phyloP scores from a whole-genome alignment of 2,797 vertebrate species.

The Enteromius treurensis region DNA sequence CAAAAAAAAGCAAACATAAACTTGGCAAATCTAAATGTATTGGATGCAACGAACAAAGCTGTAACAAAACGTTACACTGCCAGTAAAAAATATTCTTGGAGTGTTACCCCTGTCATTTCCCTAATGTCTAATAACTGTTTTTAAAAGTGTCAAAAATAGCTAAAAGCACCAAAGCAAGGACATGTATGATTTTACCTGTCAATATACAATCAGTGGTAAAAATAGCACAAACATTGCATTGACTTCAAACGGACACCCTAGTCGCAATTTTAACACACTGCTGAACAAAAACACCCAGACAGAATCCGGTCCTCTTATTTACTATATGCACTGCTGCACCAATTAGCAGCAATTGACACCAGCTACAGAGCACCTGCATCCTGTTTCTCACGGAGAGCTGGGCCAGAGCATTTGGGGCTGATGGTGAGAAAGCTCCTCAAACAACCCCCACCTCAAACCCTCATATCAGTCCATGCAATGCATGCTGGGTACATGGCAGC shows the following conservation, averaged over 20 bases:
- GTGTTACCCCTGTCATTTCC: not conserved
- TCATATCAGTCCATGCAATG: slow-evolving; percentile 8
- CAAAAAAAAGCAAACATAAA: not conserved
- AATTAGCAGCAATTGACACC: slow-evolving; percentile 85
- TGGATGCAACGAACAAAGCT: not conserved
- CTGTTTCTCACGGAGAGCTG: slow-evolving; percentile 58
- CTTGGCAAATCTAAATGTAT: not conserved
- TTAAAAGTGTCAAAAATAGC: not conserved
- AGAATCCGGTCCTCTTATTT: slow-evolving; percentile 50
- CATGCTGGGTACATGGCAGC: slow-evolving; percentile 25
- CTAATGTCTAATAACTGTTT: not conserved
- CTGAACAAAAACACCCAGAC: slow-evolving; percentile 32
- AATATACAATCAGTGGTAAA: slow-evolving; percentile 13
- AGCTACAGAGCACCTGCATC: slow-evolving; percentile 74
- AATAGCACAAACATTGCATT: not conserved
- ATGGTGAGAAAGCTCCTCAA: slow-evolving; percentile 50
- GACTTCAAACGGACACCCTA: slow-evolving; percentile 6
- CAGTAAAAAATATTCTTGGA: not conserved
- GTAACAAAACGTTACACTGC: not conserved
- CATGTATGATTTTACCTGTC: not conserved
- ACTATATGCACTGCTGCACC: slow-evolving; percentile 72
- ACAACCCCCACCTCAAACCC: slow-evolving; percentile 1
- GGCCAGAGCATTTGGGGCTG: slow-evolving; percentile 43
- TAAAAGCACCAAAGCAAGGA: not conserved
- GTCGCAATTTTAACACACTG: slow-evolving; percentile 11